Evolutionary conservation across 2,888 invertebrate species (phyloP), one percentile per base, ranked within the genome.

Genomic region (Agriopis aurantiaria): DNA sequence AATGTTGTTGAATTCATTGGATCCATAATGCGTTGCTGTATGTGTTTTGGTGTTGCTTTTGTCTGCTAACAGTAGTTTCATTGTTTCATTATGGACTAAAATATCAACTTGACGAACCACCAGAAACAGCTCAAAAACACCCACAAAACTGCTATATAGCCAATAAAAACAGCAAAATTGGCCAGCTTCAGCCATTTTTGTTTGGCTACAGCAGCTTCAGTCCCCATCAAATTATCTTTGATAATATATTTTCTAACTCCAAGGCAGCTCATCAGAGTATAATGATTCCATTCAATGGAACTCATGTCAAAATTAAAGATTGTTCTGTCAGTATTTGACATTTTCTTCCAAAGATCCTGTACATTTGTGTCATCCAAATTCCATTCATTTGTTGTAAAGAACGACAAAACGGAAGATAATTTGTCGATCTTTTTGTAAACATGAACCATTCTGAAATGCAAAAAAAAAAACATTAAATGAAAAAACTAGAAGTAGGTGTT

Each of bases 371-470:
- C 77, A n/a, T 64, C 60, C 8, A 75, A 73, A 3, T 53, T 51
- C 74, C 74, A 76, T 5, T 67, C 63, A 55, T 75, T 70, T 1
- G 33, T 57, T 0, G 60, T 23, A 51, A 72, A 76, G 40, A 55
- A 72, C 8, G 33, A 12, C 40, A 40, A 72, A 40, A 9, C 45
- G 8, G 0, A 17, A 12, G n/a, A 43, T 17, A 58, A 57, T n/a
- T 52, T 68, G 48, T 68, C 63, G 33, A 23, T 53, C 33, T 70
- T 77, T 14, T 49, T 65, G 64, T 80, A 81, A 41, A 78, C 57
- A 6, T 75, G 60, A 9, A 56, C 56, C 2, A 56, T 0, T 0
- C 56, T 56, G 56, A 56, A 56, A 56, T 33, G 23, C 3, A 33
- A 33, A 33, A 33, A 33, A 33, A 3, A 3, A 33, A n/a, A n/a